Percentiles rank a stretch among this genome's conserved stretches.
Evolutionary conservation across 2,797 vertebrate genomes (phyloP).

Genomic region (Acanthis flammea): DNA sequence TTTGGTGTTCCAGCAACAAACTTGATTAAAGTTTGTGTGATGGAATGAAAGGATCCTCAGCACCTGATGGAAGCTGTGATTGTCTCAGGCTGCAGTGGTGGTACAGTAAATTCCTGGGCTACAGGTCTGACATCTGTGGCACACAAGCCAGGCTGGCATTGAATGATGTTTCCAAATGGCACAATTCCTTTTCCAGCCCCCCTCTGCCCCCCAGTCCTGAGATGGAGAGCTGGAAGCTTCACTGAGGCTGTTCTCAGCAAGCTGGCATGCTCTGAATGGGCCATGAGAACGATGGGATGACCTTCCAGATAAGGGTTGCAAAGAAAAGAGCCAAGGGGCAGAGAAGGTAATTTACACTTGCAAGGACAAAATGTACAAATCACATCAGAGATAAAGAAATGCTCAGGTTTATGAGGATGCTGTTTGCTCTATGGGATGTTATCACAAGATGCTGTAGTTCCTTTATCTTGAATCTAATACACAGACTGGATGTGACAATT

Average conservation of each 20-base stretch:
- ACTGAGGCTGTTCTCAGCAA: neutral
- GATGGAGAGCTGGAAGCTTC: neutral
- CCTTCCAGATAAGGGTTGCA: neutral
- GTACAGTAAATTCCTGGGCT: neutral
- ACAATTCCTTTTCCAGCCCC: neutral
- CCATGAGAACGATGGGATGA: neutral
- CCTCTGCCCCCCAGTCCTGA: no score
- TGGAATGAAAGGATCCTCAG: neutral
- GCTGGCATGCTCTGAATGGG: neutral
- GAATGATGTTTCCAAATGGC: neutral
- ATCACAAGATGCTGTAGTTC: neutral
- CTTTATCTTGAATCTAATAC: neutral
- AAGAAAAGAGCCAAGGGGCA: neutral
- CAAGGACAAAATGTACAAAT: conserved; percentile 22
- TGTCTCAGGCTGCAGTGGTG: neutral
- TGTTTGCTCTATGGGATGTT: neutral
- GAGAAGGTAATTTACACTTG: neutral
- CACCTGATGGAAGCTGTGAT: neutral
- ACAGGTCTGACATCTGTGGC: neutral
- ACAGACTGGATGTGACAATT: neutral
- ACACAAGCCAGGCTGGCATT: neutral
- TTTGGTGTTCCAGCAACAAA: neutral
- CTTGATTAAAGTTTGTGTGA: neutral
- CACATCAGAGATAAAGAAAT: neutral
- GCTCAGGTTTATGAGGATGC: neutral